A percentile compares a stretch with the other conserved stretches of the same genome.
These are phyloP conservation scores for Meriones psammophilus DNA, from an alignment of 2,797 vertebrate species.

Conservation along the genomic window DNA sequence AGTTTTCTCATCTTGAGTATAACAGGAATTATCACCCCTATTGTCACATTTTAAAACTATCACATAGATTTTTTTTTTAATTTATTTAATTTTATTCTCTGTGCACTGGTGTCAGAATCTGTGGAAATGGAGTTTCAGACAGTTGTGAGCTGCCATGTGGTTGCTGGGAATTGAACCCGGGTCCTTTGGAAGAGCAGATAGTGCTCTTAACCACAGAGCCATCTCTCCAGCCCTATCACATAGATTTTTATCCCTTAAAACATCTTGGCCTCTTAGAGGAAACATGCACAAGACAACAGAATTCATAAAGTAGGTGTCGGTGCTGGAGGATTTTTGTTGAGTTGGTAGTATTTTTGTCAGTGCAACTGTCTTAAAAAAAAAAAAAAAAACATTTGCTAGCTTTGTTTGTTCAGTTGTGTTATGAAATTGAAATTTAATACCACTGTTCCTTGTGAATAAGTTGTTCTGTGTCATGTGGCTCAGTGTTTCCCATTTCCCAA, in stretches of 20 bases:
- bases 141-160: too few relatives aligned
- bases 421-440: constrained; percentile 73
- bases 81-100: too few relatives aligned
- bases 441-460: constrained; percentile 50
- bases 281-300: neutral
- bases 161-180: too few relatives aligned
- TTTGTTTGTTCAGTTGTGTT: constrained; percentile 77
- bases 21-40: neutral
- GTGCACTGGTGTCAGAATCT: too few relatives aligned
- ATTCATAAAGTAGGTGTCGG: neutral
- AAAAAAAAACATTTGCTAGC: constrained; percentile 17
- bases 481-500: constrained; percentile 36
- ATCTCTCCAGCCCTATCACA: too few relatives aligned
- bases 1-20: neutral
- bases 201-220: too few relatives aligned
- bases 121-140: too few relatives aligned
- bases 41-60: constrained; percentile 14
- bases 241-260: constrained; percentile 7
- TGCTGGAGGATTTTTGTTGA: neutral
- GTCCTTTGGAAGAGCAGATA: too few relatives aligned
- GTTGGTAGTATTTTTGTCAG: constrained; percentile 42
- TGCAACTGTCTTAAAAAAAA: neutral
- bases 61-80: constrained; percentile 1
- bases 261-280: neutral
- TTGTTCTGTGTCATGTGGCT: constrained; percentile 43